Evolutionary conservation across 2,797 vertebrate species (phyloP).

Genomic region (Cyprinella venusta): DNA sequence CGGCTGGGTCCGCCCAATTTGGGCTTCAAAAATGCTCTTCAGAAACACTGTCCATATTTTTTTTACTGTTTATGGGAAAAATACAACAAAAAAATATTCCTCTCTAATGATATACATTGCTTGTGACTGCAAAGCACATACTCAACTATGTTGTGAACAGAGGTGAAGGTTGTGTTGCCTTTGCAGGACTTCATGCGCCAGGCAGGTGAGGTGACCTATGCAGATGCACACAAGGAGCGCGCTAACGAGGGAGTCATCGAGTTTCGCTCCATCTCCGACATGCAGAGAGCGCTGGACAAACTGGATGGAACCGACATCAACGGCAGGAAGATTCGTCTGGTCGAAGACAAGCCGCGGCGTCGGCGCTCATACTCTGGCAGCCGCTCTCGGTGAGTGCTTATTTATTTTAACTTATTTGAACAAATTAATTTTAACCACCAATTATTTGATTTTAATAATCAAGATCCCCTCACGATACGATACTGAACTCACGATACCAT

Average conservation of each 20-base stretch:
- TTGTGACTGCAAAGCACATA: too few species aligned
- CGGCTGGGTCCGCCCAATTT: too few species aligned
- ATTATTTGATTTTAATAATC: not conserved
- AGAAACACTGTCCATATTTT: too few species aligned
- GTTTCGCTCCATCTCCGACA: conserved; percentile 86
- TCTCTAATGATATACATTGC: too few species aligned
- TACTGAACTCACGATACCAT: too few species aligned
- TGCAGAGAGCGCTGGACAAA: conserved; percentile 88
- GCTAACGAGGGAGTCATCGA: conserved; percentile 90
- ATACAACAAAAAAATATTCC: too few species aligned
- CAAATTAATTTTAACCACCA: not conserved
- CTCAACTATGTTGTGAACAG: not conserved
- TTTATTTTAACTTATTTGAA: too few species aligned
- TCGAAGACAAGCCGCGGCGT: conserved; percentile 85
- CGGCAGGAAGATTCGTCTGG: conserved; percentile 86
- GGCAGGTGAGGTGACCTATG: conserved; percentile 90
- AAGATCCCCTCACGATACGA: too few species aligned
- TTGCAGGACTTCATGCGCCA: conserved; percentile 88
- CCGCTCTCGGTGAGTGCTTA: conserved; percentile 77
- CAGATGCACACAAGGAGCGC: conserved; percentile 89
- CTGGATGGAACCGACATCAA: conserved; percentile 90
- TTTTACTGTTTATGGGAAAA: too few species aligned
- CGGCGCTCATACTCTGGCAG: conserved; percentile 86
- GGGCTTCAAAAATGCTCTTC: too few species aligned
- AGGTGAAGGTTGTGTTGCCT: not conserved